phyloP scores from a whole-genome alignment of 2,113 vertebrate species.

The Scortum barcoo region DNA sequence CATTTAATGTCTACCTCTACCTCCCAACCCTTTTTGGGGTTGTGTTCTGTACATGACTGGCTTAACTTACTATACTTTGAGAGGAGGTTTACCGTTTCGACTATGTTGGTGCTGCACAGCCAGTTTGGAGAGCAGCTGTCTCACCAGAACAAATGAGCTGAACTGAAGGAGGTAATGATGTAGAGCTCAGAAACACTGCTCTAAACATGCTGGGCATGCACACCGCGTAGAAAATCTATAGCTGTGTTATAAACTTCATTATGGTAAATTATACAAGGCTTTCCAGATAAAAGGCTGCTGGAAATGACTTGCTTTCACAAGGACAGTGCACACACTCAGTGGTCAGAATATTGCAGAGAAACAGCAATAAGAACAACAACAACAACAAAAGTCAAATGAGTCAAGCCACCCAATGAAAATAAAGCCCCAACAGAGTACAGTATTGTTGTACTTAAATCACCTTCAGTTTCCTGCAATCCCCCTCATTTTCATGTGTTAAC shows the following conservation, averaged over 20 bases:
- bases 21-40: neutral
- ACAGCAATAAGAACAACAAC: neutral
- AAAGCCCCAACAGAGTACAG: neutral
- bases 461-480: neutral
- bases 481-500: conserved; percentile 7
- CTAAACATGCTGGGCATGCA: neutral
- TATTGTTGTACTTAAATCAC: neutral
- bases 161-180: conserved; percentile 15
- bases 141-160: conserved; percentile 9
- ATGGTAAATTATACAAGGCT: neutral
- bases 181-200: conserved; percentile 1
- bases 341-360: neutral
- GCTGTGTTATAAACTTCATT: neutral
- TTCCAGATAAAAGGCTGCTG: conserved; percentile 4
- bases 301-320: neutral
- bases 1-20: neutral
- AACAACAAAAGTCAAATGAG: neutral
- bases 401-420: neutral
- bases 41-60: neutral
- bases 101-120: neutral
- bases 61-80: neutral
- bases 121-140: neutral
- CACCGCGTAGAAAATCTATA: neutral
- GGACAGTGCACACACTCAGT: neutral
- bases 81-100: neutral